Evolutionary conservation across 2,797 vertebrate species (phyloP).

Genomic region (Gymnocypris eckloni): DNA sequence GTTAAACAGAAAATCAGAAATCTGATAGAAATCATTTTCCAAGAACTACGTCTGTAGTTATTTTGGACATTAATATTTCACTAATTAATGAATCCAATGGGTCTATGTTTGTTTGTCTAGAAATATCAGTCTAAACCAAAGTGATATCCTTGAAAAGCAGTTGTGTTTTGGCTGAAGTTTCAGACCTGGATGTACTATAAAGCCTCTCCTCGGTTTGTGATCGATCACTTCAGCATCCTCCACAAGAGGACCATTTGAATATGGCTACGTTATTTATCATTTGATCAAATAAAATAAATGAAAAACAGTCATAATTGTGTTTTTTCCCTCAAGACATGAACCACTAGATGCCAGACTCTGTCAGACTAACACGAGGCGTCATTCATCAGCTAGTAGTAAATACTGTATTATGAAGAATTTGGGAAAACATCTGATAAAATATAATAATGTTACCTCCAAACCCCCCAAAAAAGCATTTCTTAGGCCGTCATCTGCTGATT

Average conservation of each 20-base stretch:
- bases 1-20: not conserved
- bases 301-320: not conserved
- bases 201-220: not conserved
- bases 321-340: not conserved
- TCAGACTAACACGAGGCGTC: not conserved
- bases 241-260: not conserved
- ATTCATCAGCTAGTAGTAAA: not conserved
- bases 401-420: not conserved
- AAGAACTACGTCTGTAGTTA: not conserved
- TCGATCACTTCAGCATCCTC: not conserved
- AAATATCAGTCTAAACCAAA: slow-evolving; percentile 9
- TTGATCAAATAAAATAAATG: slow-evolving; percentile 22
- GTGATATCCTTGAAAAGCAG: not conserved
- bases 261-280: not conserved
- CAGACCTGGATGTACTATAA: not conserved
- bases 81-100: not conserved
- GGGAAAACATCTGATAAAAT: not conserved
- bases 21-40: slow-evolving; percentile 5
- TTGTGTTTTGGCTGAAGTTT: not conserved
- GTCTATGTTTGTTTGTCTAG: not conserved
- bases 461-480: not conserved
- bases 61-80: not conserved
- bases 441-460: not conserved
- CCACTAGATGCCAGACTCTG: not conserved
- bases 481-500: not conserved